Evolutionary conservation across 2,797 vertebrate genomes (phyloP).

Genomic region (Diceros bicornis): DNA sequence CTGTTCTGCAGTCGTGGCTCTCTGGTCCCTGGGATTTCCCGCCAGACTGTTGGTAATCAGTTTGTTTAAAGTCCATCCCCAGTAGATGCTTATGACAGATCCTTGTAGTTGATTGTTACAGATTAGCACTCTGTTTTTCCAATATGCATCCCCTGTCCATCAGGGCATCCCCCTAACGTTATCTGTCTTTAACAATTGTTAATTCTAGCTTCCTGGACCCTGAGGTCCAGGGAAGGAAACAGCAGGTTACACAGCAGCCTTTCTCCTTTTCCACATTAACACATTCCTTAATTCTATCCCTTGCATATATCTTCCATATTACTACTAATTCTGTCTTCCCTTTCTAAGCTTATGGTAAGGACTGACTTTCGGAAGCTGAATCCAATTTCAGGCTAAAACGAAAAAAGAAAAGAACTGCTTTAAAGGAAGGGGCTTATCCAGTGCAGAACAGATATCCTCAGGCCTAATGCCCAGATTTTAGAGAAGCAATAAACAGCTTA

Average conservation of each 20-base stretch:
- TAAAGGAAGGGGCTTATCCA: not conserved
- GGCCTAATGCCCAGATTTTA: constrained; percentile 28
- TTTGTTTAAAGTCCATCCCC: not conserved
- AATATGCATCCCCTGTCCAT: not conserved
- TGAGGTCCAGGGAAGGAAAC: not conserved
- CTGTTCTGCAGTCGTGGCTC: not conserved
- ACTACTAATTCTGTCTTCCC: not conserved
- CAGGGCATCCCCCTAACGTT: not conserved
- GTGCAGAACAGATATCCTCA: not conserved
- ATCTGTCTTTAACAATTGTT: not conserved
- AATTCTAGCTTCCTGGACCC: not conserved
- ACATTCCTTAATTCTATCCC: not conserved
- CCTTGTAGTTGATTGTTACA: not conserved
- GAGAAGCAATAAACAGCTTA: not conserved
- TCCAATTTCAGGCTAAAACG: not conserved
- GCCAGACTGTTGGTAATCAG: not conserved
- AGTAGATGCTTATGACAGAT: not conserved
- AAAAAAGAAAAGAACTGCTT: not conserved
- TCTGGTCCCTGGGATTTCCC: not conserved
- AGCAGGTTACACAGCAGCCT: not conserved
- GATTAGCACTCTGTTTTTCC: not conserved
- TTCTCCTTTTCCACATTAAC: not conserved
- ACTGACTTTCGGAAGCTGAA: not conserved
- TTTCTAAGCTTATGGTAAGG: not conserved
- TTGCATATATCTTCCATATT: not conserved